Evolutionary conservation across 37 sponge, comb jelly and placozoan species (phyloP), one percentile per base, ranked within the genome.

Genomic region (Lycopodina hypogea): DNA sequence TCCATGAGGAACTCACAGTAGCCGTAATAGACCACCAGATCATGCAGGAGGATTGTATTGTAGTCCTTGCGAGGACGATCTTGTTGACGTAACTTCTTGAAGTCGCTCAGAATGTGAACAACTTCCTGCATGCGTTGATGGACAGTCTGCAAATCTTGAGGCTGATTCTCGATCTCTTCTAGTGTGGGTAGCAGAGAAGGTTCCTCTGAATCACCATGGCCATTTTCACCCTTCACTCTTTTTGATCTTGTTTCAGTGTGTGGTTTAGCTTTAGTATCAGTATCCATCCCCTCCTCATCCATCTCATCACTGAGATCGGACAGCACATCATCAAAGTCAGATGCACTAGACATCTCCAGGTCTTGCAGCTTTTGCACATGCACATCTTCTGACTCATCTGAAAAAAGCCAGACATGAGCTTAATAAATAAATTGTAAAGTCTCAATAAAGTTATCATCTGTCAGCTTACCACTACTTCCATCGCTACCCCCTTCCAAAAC

Each of bases 11-110:
- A 98, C 52, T 93, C 93, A 67, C 84, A 87, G 73, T 98, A 98
- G 56, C 95, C 89, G 81, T 98, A 98, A 71, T 98, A 93, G 40
- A n/a, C 33, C 71, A 81, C 80, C 3, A 98, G 83, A 67, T 98
- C 96, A 3, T 68, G 42, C 28, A 42, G 78, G 26, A 98, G 80
- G 32, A 96, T 35, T 2, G 60, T 18, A 34, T 85, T 52, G 64
- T 96, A 96, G 52, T 96, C 97, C 37, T 52, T 72, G 6, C 97
- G 67, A 0, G 75, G 45, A 33, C 92, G 89, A 0, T 83, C 96
- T 15, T 59, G 83, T 51, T 96, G 78, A 8, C 93, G 76, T 29
- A 93, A 76, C n/a, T 82, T 81, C 71, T 89, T 86, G 58, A 98
- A 93, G 68, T 96, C 89, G 68, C 80, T 77, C 32, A 98, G 87